These are phyloP conservation scores for Lasiurus borealis DNA, from an alignment of 2,113 vertebrate genomes.

Conservation along the genomic window DNA sequence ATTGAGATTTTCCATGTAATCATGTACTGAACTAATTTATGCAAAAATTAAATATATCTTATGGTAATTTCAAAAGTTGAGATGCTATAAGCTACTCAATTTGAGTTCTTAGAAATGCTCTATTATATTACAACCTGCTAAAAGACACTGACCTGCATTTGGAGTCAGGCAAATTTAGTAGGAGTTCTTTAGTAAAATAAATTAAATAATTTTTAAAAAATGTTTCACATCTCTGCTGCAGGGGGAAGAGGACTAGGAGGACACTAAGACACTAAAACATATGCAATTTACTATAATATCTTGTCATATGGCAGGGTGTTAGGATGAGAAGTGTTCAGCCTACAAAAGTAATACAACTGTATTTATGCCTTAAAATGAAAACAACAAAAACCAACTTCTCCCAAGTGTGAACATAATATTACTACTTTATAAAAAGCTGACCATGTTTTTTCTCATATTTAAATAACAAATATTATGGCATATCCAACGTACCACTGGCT, in stretches of 20 bases:
- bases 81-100: neutral
- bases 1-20: neutral
- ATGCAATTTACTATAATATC: neutral
- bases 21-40: neutral
- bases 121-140: constrained; percentile 47
- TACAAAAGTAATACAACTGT: neutral
- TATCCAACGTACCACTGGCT: constrained; percentile 22
- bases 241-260: too few species aligned
- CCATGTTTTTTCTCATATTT: constrained; percentile 53
- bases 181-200: constrained; percentile 42
- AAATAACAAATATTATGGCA: constrained; percentile 53
- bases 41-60: constrained; percentile 2
- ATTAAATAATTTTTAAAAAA: constrained; percentile 19
- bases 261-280: constrained; percentile 20
- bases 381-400: neutral
- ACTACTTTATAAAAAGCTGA: constrained; percentile 52
- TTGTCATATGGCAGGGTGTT: neutral
- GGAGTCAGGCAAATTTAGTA: constrained; percentile 43
- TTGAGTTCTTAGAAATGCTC: constrained; percentile 52
- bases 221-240: neutral
- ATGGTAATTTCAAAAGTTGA: constrained; percentile 34
- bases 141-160: constrained; percentile 9
- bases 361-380: constrained; percentile 50
- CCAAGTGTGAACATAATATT: constrained; percentile 30
- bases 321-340: neutral